A percentile compares a stretch with the other conserved stretches of the same genome.
Conservation (phyloP, 2,797 vertebrate genomes). For the Hirundo rustica region DNA sequence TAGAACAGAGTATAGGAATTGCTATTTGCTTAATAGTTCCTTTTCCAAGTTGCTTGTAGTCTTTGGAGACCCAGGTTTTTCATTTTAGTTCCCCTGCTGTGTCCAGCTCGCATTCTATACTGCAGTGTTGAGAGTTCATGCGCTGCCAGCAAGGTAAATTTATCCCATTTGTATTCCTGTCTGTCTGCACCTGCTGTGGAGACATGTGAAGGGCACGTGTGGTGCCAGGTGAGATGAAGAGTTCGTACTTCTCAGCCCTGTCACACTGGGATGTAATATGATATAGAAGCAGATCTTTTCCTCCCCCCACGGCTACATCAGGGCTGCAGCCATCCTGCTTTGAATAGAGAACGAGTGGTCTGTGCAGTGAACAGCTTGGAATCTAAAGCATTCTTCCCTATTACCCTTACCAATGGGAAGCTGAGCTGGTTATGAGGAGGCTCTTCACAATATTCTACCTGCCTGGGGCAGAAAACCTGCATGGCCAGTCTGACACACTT, state of each 20-base stretch:
- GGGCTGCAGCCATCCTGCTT: neutral
- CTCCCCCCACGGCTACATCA: neutral
- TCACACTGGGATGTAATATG: neutral
- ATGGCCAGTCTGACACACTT: neutral
- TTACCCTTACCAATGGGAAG: neutral
- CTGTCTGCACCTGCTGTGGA: neutral
- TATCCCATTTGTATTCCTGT: neutral
- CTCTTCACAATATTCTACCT: neutral
- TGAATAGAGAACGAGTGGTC: neutral
- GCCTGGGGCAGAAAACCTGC: neutral
- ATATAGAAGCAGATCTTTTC: neutral
- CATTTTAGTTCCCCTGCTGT: neutral
- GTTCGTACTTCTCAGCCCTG: accelerated
- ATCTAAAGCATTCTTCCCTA: neutral
- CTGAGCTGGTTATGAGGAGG: neutral
- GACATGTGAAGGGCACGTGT: neutral
- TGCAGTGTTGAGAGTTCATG: neutral
- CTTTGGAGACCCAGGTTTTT: neutral
- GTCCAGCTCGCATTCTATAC: neutral
- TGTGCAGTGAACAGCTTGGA: neutral
- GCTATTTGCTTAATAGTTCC: neutral
- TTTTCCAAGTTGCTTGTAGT: neutral
- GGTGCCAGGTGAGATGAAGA: neutral
- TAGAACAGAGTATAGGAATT: neutral
- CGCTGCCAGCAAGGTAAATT: accelerated